Evolutionary conservation across 2,888 invertebrate genomes (phyloP), one percentile per base, ranked within the genome.

Genomic region (Leptopilina syphax): DNA sequence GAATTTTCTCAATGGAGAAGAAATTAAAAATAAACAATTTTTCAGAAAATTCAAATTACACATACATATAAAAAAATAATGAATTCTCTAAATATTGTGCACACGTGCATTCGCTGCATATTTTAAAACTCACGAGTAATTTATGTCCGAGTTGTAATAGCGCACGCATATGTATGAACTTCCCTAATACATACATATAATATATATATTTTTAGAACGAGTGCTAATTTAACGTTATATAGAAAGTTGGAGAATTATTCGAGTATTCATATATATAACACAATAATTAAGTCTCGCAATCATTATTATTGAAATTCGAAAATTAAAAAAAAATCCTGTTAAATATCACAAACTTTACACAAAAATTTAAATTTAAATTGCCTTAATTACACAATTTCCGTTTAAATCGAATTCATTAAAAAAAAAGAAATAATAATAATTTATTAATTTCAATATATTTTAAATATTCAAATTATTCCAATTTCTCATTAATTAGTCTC

Each of bases 51-150:
- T 57, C 34, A 24, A 54, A 27, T 54, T 54, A 70, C 54, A 57
- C 9, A 12, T 50, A 10, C 9, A 18, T 18, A 18, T 18, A 18
- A 34, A 34, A 34, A 34, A 34, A 50, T 50, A 50, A 50, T 34
- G n/a, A 57, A 57, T 73, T 73, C n/a, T 73, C 41, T 73, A 73
- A 73, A 73, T 73, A 73, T 73, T 73, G n/a, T 34, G 73, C 73
- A 73, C 73, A 73, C 57, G 73, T 73, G 57, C 73, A 57, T 34
- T 73, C 50, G 73, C n/a, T n/a, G 57, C 57, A 73, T 73, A 73
- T 73, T 73, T 73, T 57, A 57, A n/a, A 73, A 73, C 57, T 57
- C 73, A 8, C 57, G 5, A 73, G 57, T 73, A 73, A 73, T 73
- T 73, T 73, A 73, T 73, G 73, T 73, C 27, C 9, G 34, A 73